Conservation (phyloP, 2,888 invertebrate genomes). For the Zaprionus obscuricornis region DNA sequence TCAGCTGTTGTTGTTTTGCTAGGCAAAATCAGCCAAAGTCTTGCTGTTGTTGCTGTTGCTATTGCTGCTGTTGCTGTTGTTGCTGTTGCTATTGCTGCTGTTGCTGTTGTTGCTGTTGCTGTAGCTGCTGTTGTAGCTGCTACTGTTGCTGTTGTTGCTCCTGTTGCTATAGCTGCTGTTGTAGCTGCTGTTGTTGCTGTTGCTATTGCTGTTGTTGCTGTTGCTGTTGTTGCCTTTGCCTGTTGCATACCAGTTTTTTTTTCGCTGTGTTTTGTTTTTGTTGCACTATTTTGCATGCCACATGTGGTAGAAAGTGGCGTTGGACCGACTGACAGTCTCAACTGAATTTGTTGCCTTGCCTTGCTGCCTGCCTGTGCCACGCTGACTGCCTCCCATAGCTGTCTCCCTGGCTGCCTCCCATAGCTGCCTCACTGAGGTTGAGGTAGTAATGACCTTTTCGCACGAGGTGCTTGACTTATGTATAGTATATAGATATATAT, state of each 20-base stretch:
- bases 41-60: slow-evolving; percentile 16
- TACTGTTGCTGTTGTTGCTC: too few relatives aligned
- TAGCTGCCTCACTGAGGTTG: slow-evolving; percentile 18
- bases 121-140: slow-evolving; percentile 27
- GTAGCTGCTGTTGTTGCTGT: slow-evolving; percentile 6
- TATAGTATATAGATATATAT: too few relatives aligned
- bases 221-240: slow-evolving; percentile 33
- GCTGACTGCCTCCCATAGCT: slow-evolving; percentile 9
- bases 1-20: slow-evolving; percentile 51
- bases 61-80: background rate
- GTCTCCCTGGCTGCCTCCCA: background rate
- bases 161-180: slow-evolving; percentile 14
- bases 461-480: slow-evolving; percentile 67
- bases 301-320: slow-evolving; percentile 72
- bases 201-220: slow-evolving; percentile 2
- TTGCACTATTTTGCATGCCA: slow-evolving; percentile 71
- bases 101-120: background rate
- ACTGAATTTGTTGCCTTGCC: too few relatives aligned
- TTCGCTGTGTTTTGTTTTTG: slow-evolving; percentile 21
- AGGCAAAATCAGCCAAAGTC: too few relatives aligned
- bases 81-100: slow-evolving; percentile 34
- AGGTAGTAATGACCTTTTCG: slow-evolving; percentile 70
- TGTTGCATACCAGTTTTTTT: slow-evolving; percentile 67
- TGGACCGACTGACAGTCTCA: too few relatives aligned
- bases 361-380: too few relatives aligned